Evolutionary conservation across 2,888 invertebrate genomes (phyloP).

Genomic region (Pseudanteris insignis): DNA sequence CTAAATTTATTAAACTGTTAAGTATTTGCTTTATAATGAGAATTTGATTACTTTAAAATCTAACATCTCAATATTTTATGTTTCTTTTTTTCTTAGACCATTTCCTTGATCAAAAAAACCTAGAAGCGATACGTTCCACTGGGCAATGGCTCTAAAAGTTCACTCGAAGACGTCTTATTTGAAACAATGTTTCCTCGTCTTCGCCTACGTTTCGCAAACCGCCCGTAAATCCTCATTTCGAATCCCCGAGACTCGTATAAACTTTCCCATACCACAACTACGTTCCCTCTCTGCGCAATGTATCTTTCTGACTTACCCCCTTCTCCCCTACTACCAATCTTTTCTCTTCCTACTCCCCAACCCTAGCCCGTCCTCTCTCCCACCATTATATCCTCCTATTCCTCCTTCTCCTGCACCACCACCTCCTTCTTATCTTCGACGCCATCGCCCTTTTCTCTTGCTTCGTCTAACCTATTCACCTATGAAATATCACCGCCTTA

Average conservation of each 20-base stretch:
- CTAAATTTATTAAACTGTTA: no score
- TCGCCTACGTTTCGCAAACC: constrained; percentile 51
- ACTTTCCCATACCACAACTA: constrained; percentile 51
- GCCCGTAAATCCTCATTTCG: constrained; percentile 65
- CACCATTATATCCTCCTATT: no score
- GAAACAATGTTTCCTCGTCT: constrained; percentile 62
- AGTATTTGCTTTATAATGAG: no score
- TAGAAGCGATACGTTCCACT: constrained; percentile 36
- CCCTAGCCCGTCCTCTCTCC: no score
- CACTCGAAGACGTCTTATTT: constrained; percentile 60
- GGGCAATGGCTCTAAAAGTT: constrained; percentile 48
- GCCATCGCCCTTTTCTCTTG: constrained; percentile 46
- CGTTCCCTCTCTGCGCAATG: constrained; percentile 48
- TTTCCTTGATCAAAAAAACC: constrained; percentile 36
- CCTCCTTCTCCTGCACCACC: no score
- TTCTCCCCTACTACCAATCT: no score
- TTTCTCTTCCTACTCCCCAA: no score
- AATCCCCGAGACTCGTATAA: constrained; percentile 64
- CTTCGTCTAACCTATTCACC: constrained; percentile 52
- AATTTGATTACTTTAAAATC: constrained; percentile 39
- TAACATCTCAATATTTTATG: constrained; percentile 22
- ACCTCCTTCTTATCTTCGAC: constrained; percentile 43
- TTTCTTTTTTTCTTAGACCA: constrained; percentile 22
- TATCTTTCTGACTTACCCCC: constrained; percentile 33
- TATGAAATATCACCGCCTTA: constrained; percentile 56